Evolutionary conservation across 2,888 invertebrate species (phyloP).

Genomic region (Gari tellinella): DNA sequence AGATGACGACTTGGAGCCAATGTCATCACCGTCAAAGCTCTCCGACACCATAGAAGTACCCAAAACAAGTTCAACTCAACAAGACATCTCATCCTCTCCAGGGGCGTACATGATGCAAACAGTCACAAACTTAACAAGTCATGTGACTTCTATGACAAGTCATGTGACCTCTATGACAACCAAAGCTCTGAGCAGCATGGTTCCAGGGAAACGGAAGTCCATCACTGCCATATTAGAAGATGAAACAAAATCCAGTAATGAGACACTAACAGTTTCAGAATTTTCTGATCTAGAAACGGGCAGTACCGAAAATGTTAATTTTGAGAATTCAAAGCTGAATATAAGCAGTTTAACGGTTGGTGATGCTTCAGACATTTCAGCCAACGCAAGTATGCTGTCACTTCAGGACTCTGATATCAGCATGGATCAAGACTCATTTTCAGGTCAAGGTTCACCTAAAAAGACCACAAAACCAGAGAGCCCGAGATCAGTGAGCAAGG

Average conservation of each 20-base stretch:
- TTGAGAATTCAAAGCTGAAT: constrained; percentile 45
- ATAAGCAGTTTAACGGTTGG: constrained; percentile 37
- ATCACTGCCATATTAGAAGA: constrained; percentile 5
- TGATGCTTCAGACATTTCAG: constrained; percentile 31
- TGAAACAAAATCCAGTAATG: constrained; percentile 24
- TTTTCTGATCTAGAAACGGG: constrained; percentile 34
- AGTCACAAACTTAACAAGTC: constrained; percentile 30
- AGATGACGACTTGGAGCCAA: constrained; percentile 55
- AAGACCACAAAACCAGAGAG: constrained; percentile 11
- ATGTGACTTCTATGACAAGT: constrained; percentile 56
- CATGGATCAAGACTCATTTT: constrained; percentile 19
- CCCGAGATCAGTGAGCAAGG: constrained; percentile 49
- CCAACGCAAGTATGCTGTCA: constrained; percentile 51
- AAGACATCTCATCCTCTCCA: constrained; percentile 14
- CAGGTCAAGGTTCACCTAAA: constrained; percentile 19
- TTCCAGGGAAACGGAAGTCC: constrained; percentile 31
- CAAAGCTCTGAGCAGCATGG: constrained; percentile 74
- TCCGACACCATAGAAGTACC: neutral
- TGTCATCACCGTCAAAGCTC: neutral
- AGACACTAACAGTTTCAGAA: constrained; percentile 39
- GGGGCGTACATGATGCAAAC: constrained; percentile 39
- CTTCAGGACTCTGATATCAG: constrained; percentile 49
- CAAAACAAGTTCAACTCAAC: neutral
- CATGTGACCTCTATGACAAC: constrained; percentile 74
- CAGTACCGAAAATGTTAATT: constrained; percentile 42